Evolutionary conservation across 92 coral and sea anemone genomes (phyloP), one percentile per base, ranked within the genome.

Genomic region (Zoanthus sociatus): DNA sequence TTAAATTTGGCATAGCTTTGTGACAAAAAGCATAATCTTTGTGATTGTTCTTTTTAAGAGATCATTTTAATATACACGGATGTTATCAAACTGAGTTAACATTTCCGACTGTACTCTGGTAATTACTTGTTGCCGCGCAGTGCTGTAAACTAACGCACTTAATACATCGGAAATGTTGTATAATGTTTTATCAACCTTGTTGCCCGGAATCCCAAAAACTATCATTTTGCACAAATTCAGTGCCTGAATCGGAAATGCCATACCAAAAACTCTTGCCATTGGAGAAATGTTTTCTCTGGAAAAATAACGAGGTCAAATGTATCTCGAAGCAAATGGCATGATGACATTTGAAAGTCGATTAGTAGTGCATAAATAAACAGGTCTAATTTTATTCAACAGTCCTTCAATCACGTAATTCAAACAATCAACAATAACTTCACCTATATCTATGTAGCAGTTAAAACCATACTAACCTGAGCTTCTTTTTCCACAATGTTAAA

Each of bases 401-500:
- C 30, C 6, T 63, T 17, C 69, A 21, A 63, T 51, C 58, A 21
- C 58, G 33, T 51, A 77, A 77, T 77, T 31, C 7, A 26, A 16
- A 15, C 82, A 77, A 50, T 9, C 20, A 11, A 30, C 20, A 10
- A 54, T 51, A 84, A 61, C 64, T 58, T 18, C n/a, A 58, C n/a
- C 18, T 9, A 68, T 42, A 37, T 55, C 12, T 9, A 46, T 72
- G 73, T 42, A 46, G 15, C 47, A 53, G 46, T 21, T 13, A 37
- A 14, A 50, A 5, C 26, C 44, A 33, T 55, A 84, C 86, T 92
- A 54, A 97, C 99, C 99, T 97, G 98, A 3, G 98, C 90, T 71
- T 97, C 99, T 42, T 89, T 91, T 13, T 98, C 94, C 56, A 97
- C 96, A 47, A 91, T 93, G 71, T 68, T 95, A 53, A 93, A 95